phyloP scores from a whole-genome alignment of 2,797 vertebrate genomes.

The Semaprochilodus insignis region DNA sequence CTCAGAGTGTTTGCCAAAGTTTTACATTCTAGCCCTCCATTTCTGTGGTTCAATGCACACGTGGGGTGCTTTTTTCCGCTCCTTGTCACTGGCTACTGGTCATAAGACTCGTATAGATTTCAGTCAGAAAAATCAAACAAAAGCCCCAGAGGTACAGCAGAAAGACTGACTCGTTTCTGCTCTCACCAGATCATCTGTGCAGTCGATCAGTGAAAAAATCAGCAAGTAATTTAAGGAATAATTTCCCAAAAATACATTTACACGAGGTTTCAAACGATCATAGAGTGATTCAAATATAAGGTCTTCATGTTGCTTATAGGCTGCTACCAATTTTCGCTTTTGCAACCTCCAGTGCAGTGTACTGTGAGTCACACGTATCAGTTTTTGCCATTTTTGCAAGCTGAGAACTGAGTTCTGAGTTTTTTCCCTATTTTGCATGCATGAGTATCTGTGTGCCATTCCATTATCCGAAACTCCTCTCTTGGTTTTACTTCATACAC shows the following conservation, averaged over 20 bases:
- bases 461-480: too few species aligned
- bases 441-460: too few species aligned
- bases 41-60: not conserved
- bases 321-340: too few species aligned
- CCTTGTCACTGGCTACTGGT: not conserved
- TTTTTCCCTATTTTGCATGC: too few species aligned
- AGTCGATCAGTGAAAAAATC: not conserved
- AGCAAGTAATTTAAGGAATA: not conserved
- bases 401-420: too few species aligned
- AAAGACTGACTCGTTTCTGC: not conserved
- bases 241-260: not conserved
- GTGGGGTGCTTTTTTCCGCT: not conserved
- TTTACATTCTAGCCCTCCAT: not conserved
- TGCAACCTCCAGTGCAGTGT: not conserved
- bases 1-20: not conserved
- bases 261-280: not conserved
- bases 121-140: too few species aligned
- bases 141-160: not conserved
- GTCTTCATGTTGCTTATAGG: not conserved
- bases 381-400: too few species aligned
- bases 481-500: too few species aligned
- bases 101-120: not conserved
- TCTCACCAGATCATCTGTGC: not conserved
- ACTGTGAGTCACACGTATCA: too few species aligned
- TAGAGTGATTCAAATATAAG: not conserved